A percentile compares a stretch with the other conserved stretches of the same genome.
These are phyloP conservation scores for Tridacna crocea DNA, from an alignment of 2,888 invertebrate genomes.

Conservation along the genomic window DNA sequence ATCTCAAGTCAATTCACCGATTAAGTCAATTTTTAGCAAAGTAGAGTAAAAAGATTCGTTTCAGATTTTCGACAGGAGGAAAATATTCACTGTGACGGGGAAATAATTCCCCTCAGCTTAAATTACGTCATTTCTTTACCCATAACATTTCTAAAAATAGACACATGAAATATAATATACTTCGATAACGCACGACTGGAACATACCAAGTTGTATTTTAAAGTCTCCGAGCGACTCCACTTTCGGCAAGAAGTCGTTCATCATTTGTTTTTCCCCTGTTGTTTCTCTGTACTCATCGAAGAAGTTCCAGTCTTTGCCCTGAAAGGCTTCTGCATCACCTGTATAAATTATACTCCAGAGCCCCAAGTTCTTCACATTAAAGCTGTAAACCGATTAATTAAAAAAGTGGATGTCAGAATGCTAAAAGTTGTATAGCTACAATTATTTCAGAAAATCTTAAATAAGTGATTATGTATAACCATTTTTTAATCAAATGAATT, in stretches of 20 bases:
- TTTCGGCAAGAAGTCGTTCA: not conserved
- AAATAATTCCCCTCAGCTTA: no score
- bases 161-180: not conserved
- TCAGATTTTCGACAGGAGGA: no score
- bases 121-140: no score
- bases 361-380: not conserved
- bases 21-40: no score
- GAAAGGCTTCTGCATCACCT: constrained; percentile 1
- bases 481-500: no score
- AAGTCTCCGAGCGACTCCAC: not conserved
- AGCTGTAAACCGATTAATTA: not conserved
- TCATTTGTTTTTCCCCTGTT: not conserved
- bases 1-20: no score
- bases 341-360: not conserved
- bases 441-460: no score
- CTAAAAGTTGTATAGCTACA: not conserved
- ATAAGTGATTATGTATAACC: no score
- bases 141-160: no score
- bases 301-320: constrained; percentile 1
- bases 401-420: not conserved
- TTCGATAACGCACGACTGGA: not conserved
- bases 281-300: constrained; percentile 5
- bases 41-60: no score
- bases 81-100: no score
- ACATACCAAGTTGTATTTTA: not conserved